phyloP scores from a whole-genome alignment of 2,113 vertebrate genomes.

The Syrmaticus mikado region DNA sequence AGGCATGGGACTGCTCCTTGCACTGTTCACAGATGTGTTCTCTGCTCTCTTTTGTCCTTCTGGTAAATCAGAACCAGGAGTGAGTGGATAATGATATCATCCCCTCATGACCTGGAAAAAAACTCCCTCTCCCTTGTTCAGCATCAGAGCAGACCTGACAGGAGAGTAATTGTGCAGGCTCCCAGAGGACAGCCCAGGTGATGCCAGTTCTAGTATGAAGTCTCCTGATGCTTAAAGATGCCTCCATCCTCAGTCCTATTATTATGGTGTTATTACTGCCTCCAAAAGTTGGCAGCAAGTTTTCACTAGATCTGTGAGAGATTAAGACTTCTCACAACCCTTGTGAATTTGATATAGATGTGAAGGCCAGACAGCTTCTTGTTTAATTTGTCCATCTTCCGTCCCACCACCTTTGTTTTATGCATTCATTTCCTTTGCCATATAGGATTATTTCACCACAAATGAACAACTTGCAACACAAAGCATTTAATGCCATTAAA shows the following conservation, averaged over 20 bases:
- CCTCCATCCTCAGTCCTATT: not conserved
- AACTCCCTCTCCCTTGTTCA: not conserved
- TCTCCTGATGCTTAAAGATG: not conserved
- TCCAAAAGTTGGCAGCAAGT: not conserved
- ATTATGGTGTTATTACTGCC: not conserved
- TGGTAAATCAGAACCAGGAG: not conserved
- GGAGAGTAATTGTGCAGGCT: not conserved
- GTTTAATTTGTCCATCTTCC: not conserved
- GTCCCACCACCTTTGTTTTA: fast-evolving
- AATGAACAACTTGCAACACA: not conserved
- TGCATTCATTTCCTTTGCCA: not conserved
- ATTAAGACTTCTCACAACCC: not conserved
- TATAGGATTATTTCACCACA: not conserved
- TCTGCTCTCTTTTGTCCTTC: not conserved
- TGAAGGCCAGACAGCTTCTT: not conserved
- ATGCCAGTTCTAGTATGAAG: not conserved
- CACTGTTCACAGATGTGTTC: not conserved
- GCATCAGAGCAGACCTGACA: not conserved
- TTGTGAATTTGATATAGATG: not conserved
- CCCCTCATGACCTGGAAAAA: not conserved
- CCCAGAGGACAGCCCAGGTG: not conserved
- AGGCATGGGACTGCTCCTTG: not conserved
- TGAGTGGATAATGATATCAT: not conserved
- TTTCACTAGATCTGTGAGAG: not conserved
- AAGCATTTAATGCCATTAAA: not conserved